phyloP scores from a whole-genome alignment of 1,140 invertebrate species.

The Lasioglossum baleicum region DNA sequence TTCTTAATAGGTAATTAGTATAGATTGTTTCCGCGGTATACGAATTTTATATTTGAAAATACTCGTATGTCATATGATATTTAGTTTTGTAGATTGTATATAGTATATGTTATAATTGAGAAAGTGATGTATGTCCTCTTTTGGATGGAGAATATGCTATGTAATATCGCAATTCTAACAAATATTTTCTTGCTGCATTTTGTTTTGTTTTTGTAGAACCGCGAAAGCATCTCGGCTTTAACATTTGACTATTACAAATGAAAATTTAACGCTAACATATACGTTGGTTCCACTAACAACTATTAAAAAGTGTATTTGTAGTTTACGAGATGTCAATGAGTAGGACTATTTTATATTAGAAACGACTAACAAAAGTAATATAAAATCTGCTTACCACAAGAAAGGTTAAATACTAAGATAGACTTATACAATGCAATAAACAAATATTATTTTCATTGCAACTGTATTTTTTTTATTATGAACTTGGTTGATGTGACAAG shows the following conservation, averaged over 20 bases:
- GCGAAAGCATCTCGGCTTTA: conserved; percentile 5
- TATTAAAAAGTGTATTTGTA: conserved; percentile 15
- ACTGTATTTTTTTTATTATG: conserved; percentile 29
- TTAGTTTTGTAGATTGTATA: conserved; percentile 21
- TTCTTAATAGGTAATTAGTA: conserved; percentile 12
- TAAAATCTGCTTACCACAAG: conserved; percentile 6
- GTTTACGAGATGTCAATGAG: conserved; percentile 1
- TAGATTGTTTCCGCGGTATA: conserved; percentile 32
- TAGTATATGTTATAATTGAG: conserved; percentile 15
- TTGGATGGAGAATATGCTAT: not conserved
- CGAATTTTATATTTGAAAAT: conserved; percentile 41
- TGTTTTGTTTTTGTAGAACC: conserved; percentile 20
- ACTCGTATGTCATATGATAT: conserved; percentile 33
- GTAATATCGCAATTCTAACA: conserved; percentile 18
- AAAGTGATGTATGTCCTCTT: conserved; percentile 13
- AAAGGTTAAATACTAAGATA: not conserved
- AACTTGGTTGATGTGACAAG: not conserved
- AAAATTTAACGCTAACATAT: not conserved
- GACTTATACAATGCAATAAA: conserved; percentile 2
- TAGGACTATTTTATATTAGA: not conserved
- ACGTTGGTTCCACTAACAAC: conserved; percentile 9
- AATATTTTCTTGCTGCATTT: conserved; percentile 12
- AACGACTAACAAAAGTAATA: conserved; percentile 9
- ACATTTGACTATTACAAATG: conserved; percentile 4
- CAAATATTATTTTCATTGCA: not conserved